Percentiles rank a stretch among this genome's conserved stretches.
Evolutionary conservation across 1,140 invertebrate species (phyloP).

Genomic region (Bombus pascuorum): DNA sequence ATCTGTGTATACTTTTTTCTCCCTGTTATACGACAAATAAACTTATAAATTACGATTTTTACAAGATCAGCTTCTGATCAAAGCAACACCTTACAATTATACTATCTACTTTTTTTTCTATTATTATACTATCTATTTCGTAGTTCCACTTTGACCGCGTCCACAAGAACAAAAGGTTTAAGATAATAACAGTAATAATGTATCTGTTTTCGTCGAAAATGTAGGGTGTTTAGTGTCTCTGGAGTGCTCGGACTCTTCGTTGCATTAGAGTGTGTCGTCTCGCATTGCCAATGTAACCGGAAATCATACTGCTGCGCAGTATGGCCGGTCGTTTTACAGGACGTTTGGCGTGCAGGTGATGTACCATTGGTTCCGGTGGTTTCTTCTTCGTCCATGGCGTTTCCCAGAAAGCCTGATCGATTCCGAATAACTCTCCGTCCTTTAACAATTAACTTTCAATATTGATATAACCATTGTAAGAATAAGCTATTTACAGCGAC

Average conservation of each 20-base stretch:
- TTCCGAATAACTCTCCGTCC: constrained; percentile 46
- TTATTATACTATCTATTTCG: too few relatives aligned
- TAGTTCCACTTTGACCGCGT: too few relatives aligned
- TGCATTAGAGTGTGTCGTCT: not conserved
- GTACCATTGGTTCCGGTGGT: not conserved
- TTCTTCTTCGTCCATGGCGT: constrained; percentile 24
- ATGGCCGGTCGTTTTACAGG: not conserved
- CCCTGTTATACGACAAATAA: too few relatives aligned
- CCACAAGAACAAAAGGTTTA: too few relatives aligned
- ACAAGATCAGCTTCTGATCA: too few relatives aligned
- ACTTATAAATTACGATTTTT: too few relatives aligned
- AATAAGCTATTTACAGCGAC: too few relatives aligned
- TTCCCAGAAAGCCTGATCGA: constrained; percentile 46
- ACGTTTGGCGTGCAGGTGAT: constrained; percentile 41
- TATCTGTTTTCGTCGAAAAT: too few relatives aligned
- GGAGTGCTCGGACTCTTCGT: not conserved
- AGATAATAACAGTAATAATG: too few relatives aligned
- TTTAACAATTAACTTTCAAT: not conserved
- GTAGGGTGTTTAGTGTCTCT: not conserved
- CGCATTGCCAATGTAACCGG: constrained; percentile 11
- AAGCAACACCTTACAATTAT: too few relatives aligned
- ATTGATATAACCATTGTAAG: not conserved
- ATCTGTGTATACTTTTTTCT: too few relatives aligned
- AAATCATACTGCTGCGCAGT: constrained; percentile 48
- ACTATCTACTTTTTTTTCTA: too few relatives aligned